Conservation (phyloP, 2,888 invertebrate genomes). For the Scaptomyza flava region DNA sequence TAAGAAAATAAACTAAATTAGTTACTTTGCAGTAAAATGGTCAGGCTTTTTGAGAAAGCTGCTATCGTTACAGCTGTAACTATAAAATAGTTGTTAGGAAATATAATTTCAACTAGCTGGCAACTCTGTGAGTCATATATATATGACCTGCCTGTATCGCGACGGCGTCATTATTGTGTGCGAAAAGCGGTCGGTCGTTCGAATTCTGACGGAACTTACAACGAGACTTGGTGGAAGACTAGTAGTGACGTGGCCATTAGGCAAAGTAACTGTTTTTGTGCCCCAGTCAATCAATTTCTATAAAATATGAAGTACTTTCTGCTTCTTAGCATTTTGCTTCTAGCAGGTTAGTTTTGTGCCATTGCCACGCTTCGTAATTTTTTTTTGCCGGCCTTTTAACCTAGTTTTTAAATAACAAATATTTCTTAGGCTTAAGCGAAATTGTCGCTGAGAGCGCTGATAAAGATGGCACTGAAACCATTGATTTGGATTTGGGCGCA, state of each 20-base stretch:
- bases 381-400: slow-evolving; percentile 64
- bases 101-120: slow-evolving; percentile 25
- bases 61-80: slow-evolving; percentile 5
- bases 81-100: slow-evolving; percentile 25
- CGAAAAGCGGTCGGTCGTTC: slow-evolving; percentile 45
- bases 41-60: no score
- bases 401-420: slow-evolving; percentile 32
- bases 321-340: slow-evolving; percentile 77
- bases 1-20: not conserved
- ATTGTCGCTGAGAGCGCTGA: slow-evolving; percentile 72
- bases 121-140: slow-evolving; percentile 41
- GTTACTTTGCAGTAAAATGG: no score
- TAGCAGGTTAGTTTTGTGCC: slow-evolving; percentile 73
- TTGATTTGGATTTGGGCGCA: slow-evolving; percentile 92
- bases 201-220: slow-evolving; percentile 20
- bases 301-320: slow-evolving; percentile 80
- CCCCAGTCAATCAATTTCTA: slow-evolving; percentile 22
- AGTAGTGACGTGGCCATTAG: slow-evolving; percentile 65
- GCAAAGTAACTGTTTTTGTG: slow-evolving; percentile 32
- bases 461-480: slow-evolving; percentile 85
- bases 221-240: slow-evolving; percentile 20
- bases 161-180: slow-evolving; percentile 52
- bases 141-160: slow-evolving; percentile 33
- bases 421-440: slow-evolving; percentile 71
- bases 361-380: slow-evolving; percentile 31